Evolutionary conservation across 2,888 invertebrate genomes (phyloP).

Genomic region (Dynastes grantii): DNA sequence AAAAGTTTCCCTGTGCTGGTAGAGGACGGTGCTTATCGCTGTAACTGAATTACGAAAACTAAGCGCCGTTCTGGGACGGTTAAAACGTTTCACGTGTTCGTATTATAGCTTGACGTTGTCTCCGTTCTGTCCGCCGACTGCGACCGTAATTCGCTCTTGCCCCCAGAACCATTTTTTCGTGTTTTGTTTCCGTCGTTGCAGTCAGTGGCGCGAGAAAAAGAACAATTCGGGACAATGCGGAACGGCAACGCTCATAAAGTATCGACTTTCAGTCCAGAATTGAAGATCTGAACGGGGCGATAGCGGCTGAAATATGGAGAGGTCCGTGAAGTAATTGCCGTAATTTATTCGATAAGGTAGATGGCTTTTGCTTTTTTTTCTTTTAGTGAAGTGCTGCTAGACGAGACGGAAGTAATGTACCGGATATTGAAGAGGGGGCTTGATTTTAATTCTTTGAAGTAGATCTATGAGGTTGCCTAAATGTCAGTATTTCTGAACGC

Average conservation of each 20-base stretch:
- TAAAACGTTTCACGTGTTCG: constrained; percentile 23
- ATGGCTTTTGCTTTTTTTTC: background rate
- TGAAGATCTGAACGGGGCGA: constrained; percentile 28
- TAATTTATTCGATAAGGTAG: constrained; percentile 24
- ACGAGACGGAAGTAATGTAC: background rate
- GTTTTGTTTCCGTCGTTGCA: background rate
- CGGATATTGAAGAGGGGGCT: no score
- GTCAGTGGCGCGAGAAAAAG: background rate
- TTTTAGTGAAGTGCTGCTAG: background rate
- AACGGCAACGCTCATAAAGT: background rate
- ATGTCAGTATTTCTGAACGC: no score
- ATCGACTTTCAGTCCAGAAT: constrained; percentile 24
- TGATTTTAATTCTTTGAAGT: no score
- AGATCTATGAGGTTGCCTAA: no score
- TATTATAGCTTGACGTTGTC: background rate
- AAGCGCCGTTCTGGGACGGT: background rate
- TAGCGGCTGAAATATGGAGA: constrained; percentile 16
- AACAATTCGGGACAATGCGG: background rate
- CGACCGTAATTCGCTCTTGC: no score
- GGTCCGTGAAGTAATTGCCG: constrained; percentile 17
- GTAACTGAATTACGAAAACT: constrained; percentile 6
- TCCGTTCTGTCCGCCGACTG: no score
- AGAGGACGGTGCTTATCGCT: background rate
- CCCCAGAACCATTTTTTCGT: background rate
- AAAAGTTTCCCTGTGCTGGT: no score